A percentile compares a stretch with the other conserved stretches of the same genome.
phyloP scores from a whole-genome alignment of 2,888 invertebrate genomes.

The Spicauda simplicius region DNA sequence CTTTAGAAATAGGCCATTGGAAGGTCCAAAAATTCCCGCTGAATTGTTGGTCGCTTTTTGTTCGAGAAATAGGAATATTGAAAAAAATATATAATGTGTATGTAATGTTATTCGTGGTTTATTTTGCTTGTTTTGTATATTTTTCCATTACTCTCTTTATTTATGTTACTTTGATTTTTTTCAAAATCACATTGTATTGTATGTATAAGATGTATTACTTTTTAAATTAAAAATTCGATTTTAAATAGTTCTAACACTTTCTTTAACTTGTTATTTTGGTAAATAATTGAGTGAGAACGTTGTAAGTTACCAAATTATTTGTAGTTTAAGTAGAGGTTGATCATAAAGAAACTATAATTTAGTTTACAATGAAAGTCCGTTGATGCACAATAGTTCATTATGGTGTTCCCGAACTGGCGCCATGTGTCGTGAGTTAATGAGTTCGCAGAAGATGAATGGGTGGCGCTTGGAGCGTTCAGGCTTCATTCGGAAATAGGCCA shows the following conservation, averaged over 20 bases:
- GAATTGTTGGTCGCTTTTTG: background rate
- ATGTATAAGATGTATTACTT: no score
- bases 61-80: background rate
- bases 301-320: no score
- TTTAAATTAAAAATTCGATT: no score
- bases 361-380: slow-evolving; percentile 14
- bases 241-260: no score
- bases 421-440: slow-evolving; percentile 30
- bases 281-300: no score
- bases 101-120: background rate
- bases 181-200: no score
- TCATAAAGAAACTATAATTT: no score
- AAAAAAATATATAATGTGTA: background rate
- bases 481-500: slow-evolving; percentile 27
- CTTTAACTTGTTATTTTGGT: no score
- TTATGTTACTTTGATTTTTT: no score
- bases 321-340: no score
- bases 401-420: slow-evolving; percentile 11
- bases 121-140: no score
- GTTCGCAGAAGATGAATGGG: slow-evolving; percentile 31
- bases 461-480: slow-evolving; percentile 19
- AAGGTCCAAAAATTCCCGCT: background rate
- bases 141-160: no score
- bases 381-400: slow-evolving; percentile 27
- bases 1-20: slow-evolving; percentile 6